Evolutionary conservation across 2,888 invertebrate genomes (phyloP).

Genomic region (Hipparchia sbordonii): DNA sequence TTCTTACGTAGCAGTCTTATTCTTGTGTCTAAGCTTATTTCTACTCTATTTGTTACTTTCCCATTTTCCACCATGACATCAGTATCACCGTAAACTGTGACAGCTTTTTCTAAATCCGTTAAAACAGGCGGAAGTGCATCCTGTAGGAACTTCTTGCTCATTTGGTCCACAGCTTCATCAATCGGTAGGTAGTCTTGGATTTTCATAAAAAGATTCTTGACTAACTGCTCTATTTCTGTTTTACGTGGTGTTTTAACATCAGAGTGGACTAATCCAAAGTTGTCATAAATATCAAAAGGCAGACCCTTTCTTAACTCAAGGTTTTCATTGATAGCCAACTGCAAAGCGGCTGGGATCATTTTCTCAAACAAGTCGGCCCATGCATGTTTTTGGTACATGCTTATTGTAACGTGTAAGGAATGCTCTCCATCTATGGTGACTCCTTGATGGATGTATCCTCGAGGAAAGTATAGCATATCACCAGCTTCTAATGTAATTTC

Average conservation of each 20-base stretch:
- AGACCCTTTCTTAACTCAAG: conserved; percentile 89
- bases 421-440: conserved; percentile 89
- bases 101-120: conserved; percentile 84
- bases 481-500: conserved; percentile 92
- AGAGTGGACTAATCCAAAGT: conserved; percentile 88
- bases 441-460: conserved; percentile 94
- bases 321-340: conserved; percentile 87
- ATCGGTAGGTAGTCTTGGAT: conserved; percentile 84
- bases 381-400: conserved; percentile 94
- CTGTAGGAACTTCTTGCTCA: conserved; percentile 92
- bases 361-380: conserved; percentile 95
- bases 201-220: conserved; percentile 82
- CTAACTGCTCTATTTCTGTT: conserved; percentile 74
- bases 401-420: conserved; percentile 97
- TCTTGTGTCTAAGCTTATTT: conserved; percentile 85
- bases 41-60: conserved; percentile 84
- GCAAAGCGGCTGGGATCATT: conserved; percentile 88
- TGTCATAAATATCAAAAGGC: conserved; percentile 89
- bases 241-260: conserved; percentile 75
- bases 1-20: conserved; percentile 83
- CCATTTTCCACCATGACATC: conserved; percentile 86
- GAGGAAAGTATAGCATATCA: conserved; percentile 96
- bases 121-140: conserved; percentile 94
- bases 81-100: conserved; percentile 88
- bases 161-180: conserved; percentile 93